phyloP scores from a whole-genome alignment of 2,797 vertebrate genomes.

The Halcyon leucocephala region DNA sequence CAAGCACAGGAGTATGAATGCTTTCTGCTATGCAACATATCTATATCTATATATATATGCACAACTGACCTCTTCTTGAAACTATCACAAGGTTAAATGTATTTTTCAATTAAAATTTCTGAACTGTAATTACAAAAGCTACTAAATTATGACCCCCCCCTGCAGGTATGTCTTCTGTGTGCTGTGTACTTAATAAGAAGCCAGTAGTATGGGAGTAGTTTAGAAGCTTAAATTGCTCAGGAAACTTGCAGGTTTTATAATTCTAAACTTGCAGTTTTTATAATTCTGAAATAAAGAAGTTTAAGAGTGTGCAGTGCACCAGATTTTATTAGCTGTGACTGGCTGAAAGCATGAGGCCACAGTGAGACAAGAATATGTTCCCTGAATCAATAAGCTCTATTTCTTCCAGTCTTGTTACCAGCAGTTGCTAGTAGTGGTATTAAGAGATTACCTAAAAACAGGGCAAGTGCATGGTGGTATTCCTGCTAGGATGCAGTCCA shows the following conservation, averaged over 20 bases:
- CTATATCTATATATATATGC: accelerated
- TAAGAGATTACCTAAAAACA: not conserved
- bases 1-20: not conserved
- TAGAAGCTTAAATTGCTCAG: not conserved
- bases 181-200: not conserved
- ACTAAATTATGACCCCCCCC: not conserved
- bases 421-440: not conserved
- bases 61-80: not conserved
- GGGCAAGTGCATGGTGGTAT: not conserved
- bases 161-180: not conserved
- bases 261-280: not conserved
- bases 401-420: not conserved
- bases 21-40: not conserved
- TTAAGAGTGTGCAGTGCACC: not conserved
- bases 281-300: not conserved
- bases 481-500: not conserved
- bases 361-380: not conserved
- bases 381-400: not conserved
- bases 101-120: not conserved
- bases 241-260: not conserved
- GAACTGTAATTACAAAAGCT: not conserved
- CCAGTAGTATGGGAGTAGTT: not conserved
- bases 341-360: not conserved
- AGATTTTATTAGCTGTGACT: not conserved
- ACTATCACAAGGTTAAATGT: not conserved